Conservation (phyloP, 2,113 vertebrate genomes). For the Abramis brama region DNA sequence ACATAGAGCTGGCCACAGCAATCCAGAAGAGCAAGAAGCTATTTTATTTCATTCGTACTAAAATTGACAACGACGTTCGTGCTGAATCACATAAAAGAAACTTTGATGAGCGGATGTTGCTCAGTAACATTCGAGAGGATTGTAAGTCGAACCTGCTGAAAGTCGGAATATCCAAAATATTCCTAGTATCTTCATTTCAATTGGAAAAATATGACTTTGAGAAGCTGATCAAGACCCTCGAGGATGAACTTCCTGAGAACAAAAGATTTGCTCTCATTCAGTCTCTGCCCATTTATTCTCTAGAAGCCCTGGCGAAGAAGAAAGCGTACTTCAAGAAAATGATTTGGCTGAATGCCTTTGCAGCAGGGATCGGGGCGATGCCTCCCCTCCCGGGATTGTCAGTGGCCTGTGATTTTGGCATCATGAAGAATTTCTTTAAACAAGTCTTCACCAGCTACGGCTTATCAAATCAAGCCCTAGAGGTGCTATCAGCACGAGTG, state of each 20-base stretch:
- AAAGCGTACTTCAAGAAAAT: conserved; percentile 17
- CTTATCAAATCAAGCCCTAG: neutral
- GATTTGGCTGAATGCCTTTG: conserved; percentile 13
- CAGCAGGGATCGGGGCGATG: neutral
- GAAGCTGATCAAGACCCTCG: conserved; percentile 45
- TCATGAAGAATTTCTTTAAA: conserved; percentile 10
- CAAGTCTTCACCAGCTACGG: neutral
- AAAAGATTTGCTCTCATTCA: conserved; percentile 52
- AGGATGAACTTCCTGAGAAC: conserved; percentile 46
- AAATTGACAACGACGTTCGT: conserved; percentile 61
- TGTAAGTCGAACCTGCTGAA: conserved; percentile 47
- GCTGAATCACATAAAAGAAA: neutral
- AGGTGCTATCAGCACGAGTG: neutral
- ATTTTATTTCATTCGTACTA: conserved; percentile 65
- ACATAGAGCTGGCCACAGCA: conserved; percentile 51
- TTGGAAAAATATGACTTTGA: conserved; percentile 56
- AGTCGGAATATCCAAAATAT: conserved; percentile 29
- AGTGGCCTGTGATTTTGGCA: neutral
- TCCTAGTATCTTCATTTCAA: conserved; percentile 56
- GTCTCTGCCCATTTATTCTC: conserved; percentile 42
- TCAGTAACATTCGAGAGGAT: conserved; percentile 42
- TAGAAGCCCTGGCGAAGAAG: conserved; percentile 27
- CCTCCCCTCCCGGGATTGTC: neutral
- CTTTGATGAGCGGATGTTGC: conserved; percentile 8
- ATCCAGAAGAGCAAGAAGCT: conserved; percentile 54